Percentiles rank a stretch among this genome's conserved stretches.
Evolutionary conservation across 2,888 invertebrate genomes (phyloP).

Genomic region (Cactoblastis cactorum): DNA sequence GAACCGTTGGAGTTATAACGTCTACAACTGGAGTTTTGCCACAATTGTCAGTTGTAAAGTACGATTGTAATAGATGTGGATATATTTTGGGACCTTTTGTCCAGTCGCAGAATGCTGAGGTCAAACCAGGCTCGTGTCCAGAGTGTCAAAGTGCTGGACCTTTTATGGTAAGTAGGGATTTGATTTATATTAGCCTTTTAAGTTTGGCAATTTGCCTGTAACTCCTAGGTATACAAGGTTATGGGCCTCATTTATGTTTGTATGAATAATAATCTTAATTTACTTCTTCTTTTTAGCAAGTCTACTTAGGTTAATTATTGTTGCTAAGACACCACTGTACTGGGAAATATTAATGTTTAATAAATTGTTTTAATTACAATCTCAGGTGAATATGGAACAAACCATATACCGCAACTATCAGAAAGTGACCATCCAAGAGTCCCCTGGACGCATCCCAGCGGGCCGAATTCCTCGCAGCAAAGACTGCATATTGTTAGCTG

Average conservation of each 20-base stretch:
- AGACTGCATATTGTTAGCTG: slow-evolving; percentile 95
- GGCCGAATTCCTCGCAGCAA: slow-evolving; percentile 98
- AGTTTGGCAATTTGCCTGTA: too few species aligned
- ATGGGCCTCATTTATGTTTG: too few species aligned
- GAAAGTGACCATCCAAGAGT: slow-evolving; percentile 98
- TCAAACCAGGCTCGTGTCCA: slow-evolving; percentile 97
- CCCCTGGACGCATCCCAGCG: slow-evolving; percentile 97
- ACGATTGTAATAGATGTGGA: slow-evolving; percentile 97
- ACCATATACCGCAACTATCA: slow-evolving; percentile 99
- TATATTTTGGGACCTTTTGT: slow-evolving; percentile 97
- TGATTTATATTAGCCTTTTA: too few species aligned
- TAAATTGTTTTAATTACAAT: not conserved
- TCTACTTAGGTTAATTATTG: too few species aligned
- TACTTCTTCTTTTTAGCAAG: too few species aligned
- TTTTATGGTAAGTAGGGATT: slow-evolving; percentile 83
- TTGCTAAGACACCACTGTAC: too few species aligned
- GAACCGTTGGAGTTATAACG: slow-evolving; percentile 94
- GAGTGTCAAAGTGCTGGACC: slow-evolving; percentile 98
- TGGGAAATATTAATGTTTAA: too few species aligned
- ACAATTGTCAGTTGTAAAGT: slow-evolving; percentile 96
- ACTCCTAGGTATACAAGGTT: too few species aligned
- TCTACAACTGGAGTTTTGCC: slow-evolving; percentile 97
- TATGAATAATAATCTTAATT: too few species aligned
- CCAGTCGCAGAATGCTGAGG: slow-evolving; percentile 95
- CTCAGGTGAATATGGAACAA: slow-evolving; percentile 98